Conservation (phyloP, 2,888 invertebrate genomes). For the Apodemia zela region DNA sequence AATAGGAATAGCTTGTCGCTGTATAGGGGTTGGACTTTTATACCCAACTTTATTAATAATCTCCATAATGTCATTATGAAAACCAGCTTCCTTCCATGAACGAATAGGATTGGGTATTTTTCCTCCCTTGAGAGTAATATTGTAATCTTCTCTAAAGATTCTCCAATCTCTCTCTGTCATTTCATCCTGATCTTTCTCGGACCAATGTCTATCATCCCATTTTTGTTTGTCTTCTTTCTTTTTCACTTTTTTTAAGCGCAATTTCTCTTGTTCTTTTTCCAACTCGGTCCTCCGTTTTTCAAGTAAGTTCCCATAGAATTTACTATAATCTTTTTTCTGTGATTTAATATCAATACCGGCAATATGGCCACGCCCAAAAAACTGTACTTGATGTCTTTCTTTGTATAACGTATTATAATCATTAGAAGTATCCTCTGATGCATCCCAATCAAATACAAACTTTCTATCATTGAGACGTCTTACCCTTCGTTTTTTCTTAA, state of each 20-base stretch:
- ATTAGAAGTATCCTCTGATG: slow-evolving; percentile 97
- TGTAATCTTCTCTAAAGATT: slow-evolving; percentile 99
- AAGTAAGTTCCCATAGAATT: slow-evolving; percentile 97
- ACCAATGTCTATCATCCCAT: slow-evolving; percentile 99
- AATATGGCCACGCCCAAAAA: slow-evolving; percentile 98
- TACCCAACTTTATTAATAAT: slow-evolving; percentile 97
- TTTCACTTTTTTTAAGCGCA: slow-evolving; percentile 94
- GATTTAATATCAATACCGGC: slow-evolving; percentile 99
- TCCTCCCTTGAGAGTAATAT: slow-evolving; percentile 98
- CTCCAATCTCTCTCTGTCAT: slow-evolving; percentile 99
- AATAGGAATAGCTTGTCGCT: slow-evolving; percentile 99
- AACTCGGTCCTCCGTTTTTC: slow-evolving; percentile 97
- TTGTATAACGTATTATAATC: slow-evolving; percentile 99
- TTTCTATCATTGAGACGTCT: slow-evolving; percentile 97
- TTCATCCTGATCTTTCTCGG: slow-evolving; percentile 94
- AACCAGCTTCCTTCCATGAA: slow-evolving; percentile 95
- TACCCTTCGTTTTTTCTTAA: slow-evolving; percentile 95
- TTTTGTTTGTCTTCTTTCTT: slow-evolving; percentile 98
- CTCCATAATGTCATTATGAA: slow-evolving; percentile 94
- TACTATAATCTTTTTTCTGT: slow-evolving; percentile 96
- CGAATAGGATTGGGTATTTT: slow-evolving; percentile 97
- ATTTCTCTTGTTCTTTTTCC: slow-evolving; percentile 97
- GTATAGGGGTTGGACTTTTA: slow-evolving; percentile 99
- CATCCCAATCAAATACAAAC: slow-evolving; percentile 99
- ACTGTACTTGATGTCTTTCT: slow-evolving; percentile 97